phyloP scores from a whole-genome alignment of 2,888 invertebrate genomes.

The Chloroclysta siterata region DNA sequence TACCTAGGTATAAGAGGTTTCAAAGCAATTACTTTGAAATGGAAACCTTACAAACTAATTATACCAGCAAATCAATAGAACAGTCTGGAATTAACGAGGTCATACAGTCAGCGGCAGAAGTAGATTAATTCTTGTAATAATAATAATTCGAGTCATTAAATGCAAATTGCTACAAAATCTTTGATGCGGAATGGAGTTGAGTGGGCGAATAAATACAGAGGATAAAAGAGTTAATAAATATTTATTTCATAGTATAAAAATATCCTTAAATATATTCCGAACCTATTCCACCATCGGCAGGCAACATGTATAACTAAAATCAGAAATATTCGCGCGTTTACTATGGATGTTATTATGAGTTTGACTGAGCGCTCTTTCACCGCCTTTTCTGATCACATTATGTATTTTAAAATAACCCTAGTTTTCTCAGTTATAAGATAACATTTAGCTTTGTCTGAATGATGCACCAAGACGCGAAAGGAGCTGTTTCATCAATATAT shows the following conservation, averaged over 20 bases:
- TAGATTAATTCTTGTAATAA: no score
- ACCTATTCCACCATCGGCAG: neutral
- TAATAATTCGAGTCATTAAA: no score
- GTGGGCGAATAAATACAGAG: conserved; percentile 15
- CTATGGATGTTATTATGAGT: no score
- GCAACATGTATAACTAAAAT: neutral
- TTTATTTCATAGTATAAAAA: conserved; percentile 24
- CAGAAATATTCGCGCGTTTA: no score
- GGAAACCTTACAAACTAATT: conserved; percentile 33
- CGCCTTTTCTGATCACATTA: no score
- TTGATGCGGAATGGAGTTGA: neutral
- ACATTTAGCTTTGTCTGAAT: no score
- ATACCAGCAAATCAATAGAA: conserved; percentile 25
- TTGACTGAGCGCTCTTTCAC: no score
- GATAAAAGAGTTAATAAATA: conserved; percentile 27
- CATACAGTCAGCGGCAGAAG: neutral
- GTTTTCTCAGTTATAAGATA: no score
- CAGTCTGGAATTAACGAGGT: conserved; percentile 20
- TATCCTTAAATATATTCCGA: neutral
- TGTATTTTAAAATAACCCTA: no score
- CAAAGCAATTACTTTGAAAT: conserved; percentile 28
- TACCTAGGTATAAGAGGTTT: conserved; percentile 19
- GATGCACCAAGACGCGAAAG: no score
- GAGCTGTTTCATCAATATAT: no score
- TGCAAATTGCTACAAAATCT: neutral